Evolutionary conservation across 2,113 vertebrate species (phyloP).

Genomic region (Micronisus gabar): DNA sequence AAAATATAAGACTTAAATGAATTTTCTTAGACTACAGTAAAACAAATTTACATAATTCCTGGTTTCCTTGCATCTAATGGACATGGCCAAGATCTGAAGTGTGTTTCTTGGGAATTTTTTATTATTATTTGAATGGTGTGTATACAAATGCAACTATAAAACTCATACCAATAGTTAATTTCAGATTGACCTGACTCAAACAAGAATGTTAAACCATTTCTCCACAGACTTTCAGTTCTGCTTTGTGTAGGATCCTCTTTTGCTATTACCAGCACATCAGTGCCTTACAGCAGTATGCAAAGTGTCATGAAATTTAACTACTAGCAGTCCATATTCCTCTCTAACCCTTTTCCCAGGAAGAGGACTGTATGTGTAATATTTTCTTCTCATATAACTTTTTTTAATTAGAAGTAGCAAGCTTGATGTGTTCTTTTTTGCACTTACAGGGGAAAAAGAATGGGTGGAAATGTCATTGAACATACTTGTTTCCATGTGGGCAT

Average conservation of each 20-base stretch:
- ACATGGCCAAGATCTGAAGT: not conserved
- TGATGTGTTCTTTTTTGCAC: not conserved
- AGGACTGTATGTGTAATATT: not conserved
- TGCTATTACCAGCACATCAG: not conserved
- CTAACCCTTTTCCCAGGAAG: not conserved
- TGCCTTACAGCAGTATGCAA: not conserved
- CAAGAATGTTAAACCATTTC: not conserved
- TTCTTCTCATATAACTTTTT: not conserved
- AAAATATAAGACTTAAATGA: not conserved
- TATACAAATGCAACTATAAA: not conserved
- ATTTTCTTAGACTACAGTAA: not conserved
- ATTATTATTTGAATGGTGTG: not conserved
- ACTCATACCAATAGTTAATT: not conserved
- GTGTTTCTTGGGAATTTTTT: not conserved
- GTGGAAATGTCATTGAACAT: not conserved
- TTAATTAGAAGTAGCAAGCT: not conserved
- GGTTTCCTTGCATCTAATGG: not conserved
- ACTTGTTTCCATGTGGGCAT: not conserved
- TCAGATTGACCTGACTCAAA: not conserved
- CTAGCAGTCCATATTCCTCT: not conserved
- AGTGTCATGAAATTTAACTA: not conserved
- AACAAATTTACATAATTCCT: not conserved
- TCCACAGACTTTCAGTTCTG: not conserved
- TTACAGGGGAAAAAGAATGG: not conserved
- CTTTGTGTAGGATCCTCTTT: not conserved